Percentiles rank a stretch among this genome's conserved stretches.
phyloP scores from a whole-genome alignment of 2,113 vertebrate species.

The Eclectus roratus region DNA sequence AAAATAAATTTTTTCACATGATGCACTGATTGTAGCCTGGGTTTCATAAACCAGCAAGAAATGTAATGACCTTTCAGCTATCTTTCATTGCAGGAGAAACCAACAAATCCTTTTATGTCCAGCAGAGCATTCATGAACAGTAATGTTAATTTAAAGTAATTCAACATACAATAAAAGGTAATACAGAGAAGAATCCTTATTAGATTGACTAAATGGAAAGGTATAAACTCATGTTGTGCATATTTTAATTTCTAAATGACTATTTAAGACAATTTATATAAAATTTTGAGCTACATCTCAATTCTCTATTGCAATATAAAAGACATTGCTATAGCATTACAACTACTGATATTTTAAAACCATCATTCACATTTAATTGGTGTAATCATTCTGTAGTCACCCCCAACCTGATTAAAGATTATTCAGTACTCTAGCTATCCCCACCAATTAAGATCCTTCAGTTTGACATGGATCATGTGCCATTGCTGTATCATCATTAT shows the following conservation, averaged over 20 bases:
- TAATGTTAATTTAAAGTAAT: constrained; percentile 50
- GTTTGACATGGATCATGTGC: rapidly evolving
- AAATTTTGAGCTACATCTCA: neutral
- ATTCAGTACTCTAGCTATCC: neutral
- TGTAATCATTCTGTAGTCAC: neutral
- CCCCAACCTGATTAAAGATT: neutral
- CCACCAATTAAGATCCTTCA: neutral
- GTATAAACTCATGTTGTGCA: neutral
- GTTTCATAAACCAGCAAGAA: constrained; percentile 66
- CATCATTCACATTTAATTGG: neutral
- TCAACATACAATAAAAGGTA: constrained; percentile 22
- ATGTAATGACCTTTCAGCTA: constrained; percentile 54
- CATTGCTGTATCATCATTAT: neutral
- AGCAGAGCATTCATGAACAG: constrained; percentile 43
- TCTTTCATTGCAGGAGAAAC: constrained; percentile 47
- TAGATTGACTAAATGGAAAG: neutral
- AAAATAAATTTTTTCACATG: constrained; percentile 69
- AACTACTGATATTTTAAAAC: neutral
- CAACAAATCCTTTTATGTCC: constrained; percentile 29
- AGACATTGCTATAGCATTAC: neutral
- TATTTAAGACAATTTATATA: neutral
- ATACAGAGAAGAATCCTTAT: neutral
- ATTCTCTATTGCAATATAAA: neutral
- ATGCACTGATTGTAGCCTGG: constrained; percentile 51
- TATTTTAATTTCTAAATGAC: neutral